These are phyloP conservation scores for Lobophora halterata DNA, from an alignment of 2,888 invertebrate genomes.

Conservation along the genomic window DNA sequence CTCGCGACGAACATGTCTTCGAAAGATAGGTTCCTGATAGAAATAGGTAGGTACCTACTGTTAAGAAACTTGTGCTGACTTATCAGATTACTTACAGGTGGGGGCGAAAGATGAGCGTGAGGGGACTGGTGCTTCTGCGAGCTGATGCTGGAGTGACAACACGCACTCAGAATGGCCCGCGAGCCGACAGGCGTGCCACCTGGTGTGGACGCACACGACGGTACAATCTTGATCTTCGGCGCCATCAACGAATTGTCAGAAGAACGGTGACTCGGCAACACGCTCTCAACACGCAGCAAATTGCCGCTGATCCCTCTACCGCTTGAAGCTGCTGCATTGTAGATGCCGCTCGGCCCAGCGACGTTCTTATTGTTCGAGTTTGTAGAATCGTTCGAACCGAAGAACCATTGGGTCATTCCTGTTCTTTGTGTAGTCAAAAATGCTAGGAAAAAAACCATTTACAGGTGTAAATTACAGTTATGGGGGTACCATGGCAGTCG, in stretches of 20 bases:
- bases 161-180: constrained; percentile 86
- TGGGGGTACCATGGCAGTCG: too few species aligned
- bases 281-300: constrained; percentile 90
- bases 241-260: constrained; percentile 96
- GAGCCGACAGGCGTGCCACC: constrained; percentile 86
- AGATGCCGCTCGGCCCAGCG: constrained; percentile 9
- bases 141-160: constrained; percentile 95
- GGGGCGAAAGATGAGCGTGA: constrained; percentile 92
- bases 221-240: constrained; percentile 93
- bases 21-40: too few species aligned
- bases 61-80: too few species aligned
- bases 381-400: constrained; percentile 90
- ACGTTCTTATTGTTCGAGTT: constrained; percentile 73
- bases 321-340: too few species aligned
- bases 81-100: constrained; percentile 89
- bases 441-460: constrained; percentile 9
- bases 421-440: constrained; percentile 22
- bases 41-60: too few species aligned
- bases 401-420: constrained; percentile 90
- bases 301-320: constrained; percentile 81
- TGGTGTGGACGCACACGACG: constrained; percentile 92
- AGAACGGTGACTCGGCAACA: constrained; percentile 91
- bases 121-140: constrained; percentile 93
- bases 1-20: too few species aligned
- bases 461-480: too few species aligned